These are phyloP conservation scores for Meiosimyza platycephala DNA, from an alignment of 2,888 invertebrate genomes.

Conservation along the genomic window DNA sequence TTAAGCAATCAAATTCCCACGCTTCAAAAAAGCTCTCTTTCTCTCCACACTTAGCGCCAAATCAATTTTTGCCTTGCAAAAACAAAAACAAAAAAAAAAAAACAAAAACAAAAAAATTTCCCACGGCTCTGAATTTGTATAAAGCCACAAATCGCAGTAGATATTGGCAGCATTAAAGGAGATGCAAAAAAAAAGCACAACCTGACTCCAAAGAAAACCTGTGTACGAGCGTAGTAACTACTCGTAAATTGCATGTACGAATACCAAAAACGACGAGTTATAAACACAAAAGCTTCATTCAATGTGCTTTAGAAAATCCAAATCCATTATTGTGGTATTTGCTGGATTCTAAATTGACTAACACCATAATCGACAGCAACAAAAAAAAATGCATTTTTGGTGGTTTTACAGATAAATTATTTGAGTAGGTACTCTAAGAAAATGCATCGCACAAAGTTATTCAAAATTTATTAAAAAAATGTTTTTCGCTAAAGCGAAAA, in stretches of 20 bases:
- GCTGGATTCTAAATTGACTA: slow-evolving; percentile 12
- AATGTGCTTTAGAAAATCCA: slow-evolving; percentile 5
- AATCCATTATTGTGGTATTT: background rate
- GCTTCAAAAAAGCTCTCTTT: slow-evolving; percentile 30
- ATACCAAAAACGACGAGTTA: slow-evolving; percentile 27
- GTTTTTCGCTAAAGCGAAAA: background rate
- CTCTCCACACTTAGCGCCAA: slow-evolving; percentile 8
- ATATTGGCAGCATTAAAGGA: slow-evolving; percentile 24
- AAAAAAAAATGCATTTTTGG: no score
- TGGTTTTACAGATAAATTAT: no score
- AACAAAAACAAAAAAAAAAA: slow-evolving; percentile 49
- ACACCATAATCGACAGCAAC: no score
- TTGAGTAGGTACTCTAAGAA: no score
- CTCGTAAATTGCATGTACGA: slow-evolving; percentile 37
- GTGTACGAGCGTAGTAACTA: background rate
- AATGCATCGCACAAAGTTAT: background rate
- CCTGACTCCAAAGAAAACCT: slow-evolving; percentile 23
- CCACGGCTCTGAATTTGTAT: slow-evolving; percentile 62
- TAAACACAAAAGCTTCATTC: background rate
- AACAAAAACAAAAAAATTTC: slow-evolving; percentile 52
- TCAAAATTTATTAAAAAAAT: background rate
- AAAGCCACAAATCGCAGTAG: slow-evolving; percentile 44
- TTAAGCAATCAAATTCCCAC: slow-evolving; percentile 39
- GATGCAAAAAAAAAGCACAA: slow-evolving; percentile 5
- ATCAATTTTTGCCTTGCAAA: slow-evolving; percentile 5